Base-by-base conservation (phyloP, 2,888 invertebrate genomes). In the Ferrisia virgata region DNA sequence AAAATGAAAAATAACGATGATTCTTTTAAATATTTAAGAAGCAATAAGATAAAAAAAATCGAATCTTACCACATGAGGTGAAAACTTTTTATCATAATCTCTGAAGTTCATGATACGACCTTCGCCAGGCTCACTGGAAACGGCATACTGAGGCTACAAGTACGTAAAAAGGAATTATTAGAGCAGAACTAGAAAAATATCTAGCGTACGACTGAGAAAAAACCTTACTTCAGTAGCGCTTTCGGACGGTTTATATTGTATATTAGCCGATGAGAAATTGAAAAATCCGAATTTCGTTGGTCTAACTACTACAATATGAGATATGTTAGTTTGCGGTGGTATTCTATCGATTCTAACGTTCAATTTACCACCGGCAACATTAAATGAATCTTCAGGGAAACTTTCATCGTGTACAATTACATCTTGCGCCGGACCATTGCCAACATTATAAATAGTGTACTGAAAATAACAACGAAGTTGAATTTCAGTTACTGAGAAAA, bases 31-130 rank as follows among this genome's bases (percentile, higher is more conserved):
- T 64, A 18, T 28, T 64, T 2, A 4, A 64, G 28, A 11, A 11
- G 5, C 5, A 28, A 28, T 64, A 1, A 25, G 11, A 40, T 28
- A 36, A 11, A 18, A 1, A 31, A 33, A 33, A 76, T 69, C 13
- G 40, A 22, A 76, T 88, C 90, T 90, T 90, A 93, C 94, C 88
- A 96, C 94, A 90, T 98, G 98, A 0, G 98, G 96, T 2, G 98
- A 98, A 90, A 98, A 98, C 88, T 96, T 95, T 89, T 97, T 95
- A 90, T 98, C 96, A 88, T 95, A 98, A 89, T 98, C 98, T 87
- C 92, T 94, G 91, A 93, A 94, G 15, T 96, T 95, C 82, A 97
- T 95, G 88, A 98, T 96, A 84, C 94, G 94, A 86, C 98, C 98
- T 90, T 99, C 96, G 85, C 99, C 99, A 8, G 98, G 99, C 86